Percentiles rank a stretch among this genome's conserved stretches.
phyloP scores from a whole-genome alignment of 2,888 invertebrate species.

The Conchocele bisecta region DNA sequence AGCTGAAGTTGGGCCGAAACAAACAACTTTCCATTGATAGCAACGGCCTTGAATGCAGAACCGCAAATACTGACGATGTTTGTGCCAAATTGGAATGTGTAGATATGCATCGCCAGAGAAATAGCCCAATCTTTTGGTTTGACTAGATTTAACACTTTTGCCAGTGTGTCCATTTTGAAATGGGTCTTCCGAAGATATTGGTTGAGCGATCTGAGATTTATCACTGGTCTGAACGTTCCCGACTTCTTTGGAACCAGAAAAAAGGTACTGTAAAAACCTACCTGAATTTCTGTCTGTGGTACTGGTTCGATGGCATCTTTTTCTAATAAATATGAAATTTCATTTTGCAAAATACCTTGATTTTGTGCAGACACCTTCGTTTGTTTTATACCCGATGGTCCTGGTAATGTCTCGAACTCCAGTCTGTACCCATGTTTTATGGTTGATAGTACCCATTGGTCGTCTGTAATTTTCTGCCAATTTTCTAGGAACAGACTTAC shows the following conservation, averaged over 20 bases:
- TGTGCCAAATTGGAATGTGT: conserved; percentile 28
- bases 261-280: conserved; percentile 45
- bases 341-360: too few species aligned
- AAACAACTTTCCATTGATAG: conserved; percentile 17
- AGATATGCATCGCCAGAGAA: conserved; percentile 33
- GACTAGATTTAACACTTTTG: conserved; percentile 32
- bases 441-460: too few species aligned
- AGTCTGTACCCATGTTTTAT: too few species aligned
- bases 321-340: too few species aligned
- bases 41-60: not conserved
- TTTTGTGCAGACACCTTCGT: too few species aligned
- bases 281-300: conserved; percentile 8
- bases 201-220: conserved; percentile 50
- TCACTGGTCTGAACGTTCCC: conserved; percentile 35
- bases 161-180: conserved; percentile 50
- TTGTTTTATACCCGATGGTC: too few species aligned
- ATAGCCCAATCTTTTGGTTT: conserved; percentile 30
- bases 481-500: too few species aligned
- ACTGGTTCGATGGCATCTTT: conserved; percentile 29
- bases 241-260: conserved; percentile 41
- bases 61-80: conserved; percentile 18
- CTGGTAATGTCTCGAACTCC: too few species aligned
- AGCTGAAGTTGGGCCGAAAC: conserved; percentile 25
- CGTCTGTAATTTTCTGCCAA: too few species aligned
- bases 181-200: conserved; percentile 30